phyloP scores from a whole-genome alignment of 2,113 vertebrate species.

The Trogon melanurus region DNA sequence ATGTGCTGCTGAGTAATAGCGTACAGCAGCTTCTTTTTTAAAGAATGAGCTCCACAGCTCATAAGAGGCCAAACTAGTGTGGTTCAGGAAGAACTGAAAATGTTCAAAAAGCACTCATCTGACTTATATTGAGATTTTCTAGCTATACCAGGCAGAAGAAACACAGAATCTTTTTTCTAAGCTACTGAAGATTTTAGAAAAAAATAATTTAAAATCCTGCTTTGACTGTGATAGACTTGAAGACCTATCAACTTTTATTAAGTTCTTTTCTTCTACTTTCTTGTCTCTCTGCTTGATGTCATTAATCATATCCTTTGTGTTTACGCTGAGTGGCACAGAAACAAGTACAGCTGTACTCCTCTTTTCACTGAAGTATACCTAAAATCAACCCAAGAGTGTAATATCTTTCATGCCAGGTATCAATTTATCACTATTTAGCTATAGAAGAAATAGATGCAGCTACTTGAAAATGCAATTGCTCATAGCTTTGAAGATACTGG shows the following conservation, averaged over 20 bases:
- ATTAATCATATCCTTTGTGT: background rate
- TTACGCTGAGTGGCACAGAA: background rate
- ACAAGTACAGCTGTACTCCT: background rate
- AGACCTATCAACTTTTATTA: background rate
- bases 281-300: background rate
- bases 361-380: background rate
- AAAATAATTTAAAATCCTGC: background rate
- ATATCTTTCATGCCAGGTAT: background rate
- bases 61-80: background rate
- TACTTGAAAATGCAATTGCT: background rate
- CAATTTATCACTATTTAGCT: constrained; percentile 1
- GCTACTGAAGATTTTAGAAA: background rate
- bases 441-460: background rate
- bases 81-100: background rate
- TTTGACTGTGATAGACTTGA: background rate
- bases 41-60: background rate
- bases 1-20: background rate
- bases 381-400: background rate
- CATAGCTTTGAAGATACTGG: background rate
- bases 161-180: background rate
- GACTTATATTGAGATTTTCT: background rate
- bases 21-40: background rate
- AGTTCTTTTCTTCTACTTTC: background rate
- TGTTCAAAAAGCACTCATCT: background rate
- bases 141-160: background rate